Evolutionary conservation across 2,113 vertebrate species (phyloP).

Genomic region (Phasianus colchicus): DNA sequence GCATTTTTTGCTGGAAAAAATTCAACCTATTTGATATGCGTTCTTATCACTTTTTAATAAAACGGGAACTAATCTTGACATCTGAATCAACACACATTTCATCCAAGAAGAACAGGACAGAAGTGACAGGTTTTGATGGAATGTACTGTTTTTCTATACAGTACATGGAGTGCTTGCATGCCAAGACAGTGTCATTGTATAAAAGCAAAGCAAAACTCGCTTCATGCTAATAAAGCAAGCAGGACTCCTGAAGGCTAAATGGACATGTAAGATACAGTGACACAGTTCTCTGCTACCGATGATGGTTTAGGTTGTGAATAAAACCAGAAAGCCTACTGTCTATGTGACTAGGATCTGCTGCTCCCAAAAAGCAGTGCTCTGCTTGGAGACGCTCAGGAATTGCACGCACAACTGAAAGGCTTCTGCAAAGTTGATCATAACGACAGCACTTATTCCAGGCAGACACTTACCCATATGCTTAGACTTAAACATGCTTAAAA

Average conservation of each 20-base stretch:
- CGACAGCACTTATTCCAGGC: neutral
- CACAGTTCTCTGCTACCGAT: neutral
- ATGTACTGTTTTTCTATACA: neutral
- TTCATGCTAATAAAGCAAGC: neutral
- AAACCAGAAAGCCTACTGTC: neutral
- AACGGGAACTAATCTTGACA: constrained; percentile 9
- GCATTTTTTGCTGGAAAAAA: constrained; percentile 17
- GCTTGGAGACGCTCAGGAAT: neutral
- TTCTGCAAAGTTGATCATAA: neutral
- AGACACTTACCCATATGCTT: neutral
- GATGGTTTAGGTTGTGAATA: neutral
- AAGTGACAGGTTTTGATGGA: neutral
- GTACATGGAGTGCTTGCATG: neutral
- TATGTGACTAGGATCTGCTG: neutral
- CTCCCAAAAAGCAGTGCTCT: neutral
- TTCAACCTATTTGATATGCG: neutral
- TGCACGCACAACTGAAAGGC: neutral
- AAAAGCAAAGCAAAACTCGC: neutral
- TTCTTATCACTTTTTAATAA: neutral
- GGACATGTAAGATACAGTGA: neutral
- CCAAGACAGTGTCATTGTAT: neutral
- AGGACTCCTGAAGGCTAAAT: neutral
- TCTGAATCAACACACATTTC: constrained; percentile 17
- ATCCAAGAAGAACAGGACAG: neutral
- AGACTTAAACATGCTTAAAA: neutral